These are phyloP conservation scores for Pterophyllum scalare DNA, from an alignment of 2,113 vertebrate genomes.

Conservation along the genomic window DNA sequence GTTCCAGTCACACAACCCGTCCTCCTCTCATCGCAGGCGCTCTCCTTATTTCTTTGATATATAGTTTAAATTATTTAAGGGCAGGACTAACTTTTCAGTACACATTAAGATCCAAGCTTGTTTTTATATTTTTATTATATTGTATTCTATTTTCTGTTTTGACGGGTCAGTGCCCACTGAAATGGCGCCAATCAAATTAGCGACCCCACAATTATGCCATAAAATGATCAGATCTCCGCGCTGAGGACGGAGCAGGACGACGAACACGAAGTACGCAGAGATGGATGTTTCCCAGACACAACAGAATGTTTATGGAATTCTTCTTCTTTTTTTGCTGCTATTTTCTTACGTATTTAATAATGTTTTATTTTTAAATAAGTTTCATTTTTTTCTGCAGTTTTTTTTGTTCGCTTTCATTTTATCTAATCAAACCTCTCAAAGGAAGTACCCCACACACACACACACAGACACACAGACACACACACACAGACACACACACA, in stretches of 20 bases:
- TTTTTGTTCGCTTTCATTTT: not conserved
- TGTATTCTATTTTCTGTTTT: not conserved
- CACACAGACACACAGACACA: too few species aligned
- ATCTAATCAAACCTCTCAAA: not conserved
- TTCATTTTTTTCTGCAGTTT: not conserved
- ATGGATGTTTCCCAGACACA: not conserved
- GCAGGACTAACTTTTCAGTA: not conserved
- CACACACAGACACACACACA: too few species aligned
- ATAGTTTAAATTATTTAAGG: constrained; percentile 53
- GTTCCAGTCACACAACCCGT: constrained; percentile 1
- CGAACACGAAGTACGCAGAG: too few species aligned
- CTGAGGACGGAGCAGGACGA: not conserved
- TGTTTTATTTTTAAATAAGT: not conserved
- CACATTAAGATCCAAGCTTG: constrained; percentile 19
- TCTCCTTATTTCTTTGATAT: not conserved
- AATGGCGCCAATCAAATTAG: not conserved
- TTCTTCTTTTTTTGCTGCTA: not conserved
- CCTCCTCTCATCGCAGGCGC: not conserved
- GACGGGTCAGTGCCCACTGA: not conserved
- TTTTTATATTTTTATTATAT: not conserved
- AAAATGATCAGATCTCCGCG: constrained; percentile 5
- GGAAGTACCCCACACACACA: not conserved
- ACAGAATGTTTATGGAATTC: not conserved
- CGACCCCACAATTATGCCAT: not conserved
- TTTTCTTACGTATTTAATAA: not conserved